A percentile compares a stretch with the other conserved stretches of the same genome.
These are phyloP conservation scores for Scomber scombrus DNA, from an alignment of 2,113 vertebrate genomes.

Conservation along the genomic window DNA sequence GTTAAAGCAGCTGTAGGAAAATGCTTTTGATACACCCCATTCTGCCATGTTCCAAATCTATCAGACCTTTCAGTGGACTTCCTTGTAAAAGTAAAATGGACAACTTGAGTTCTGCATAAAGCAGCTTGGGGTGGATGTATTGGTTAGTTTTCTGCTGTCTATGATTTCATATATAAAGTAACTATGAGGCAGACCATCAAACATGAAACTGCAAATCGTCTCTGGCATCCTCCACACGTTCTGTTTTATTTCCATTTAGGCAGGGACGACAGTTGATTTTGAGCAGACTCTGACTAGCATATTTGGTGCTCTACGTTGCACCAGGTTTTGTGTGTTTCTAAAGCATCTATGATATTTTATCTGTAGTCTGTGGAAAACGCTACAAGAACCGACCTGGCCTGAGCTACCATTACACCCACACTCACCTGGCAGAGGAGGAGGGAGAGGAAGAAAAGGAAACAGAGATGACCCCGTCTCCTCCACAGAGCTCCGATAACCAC, in stretches of 20 bases:
- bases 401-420: conserved; percentile 98
- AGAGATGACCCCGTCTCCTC: conserved; percentile 85
- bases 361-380: conserved; percentile 95
- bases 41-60: too few relatives aligned
- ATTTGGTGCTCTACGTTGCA: too few relatives aligned
- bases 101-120: not conserved
- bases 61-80: too few relatives aligned
- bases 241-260: not conserved
- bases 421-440: conserved; percentile 97
- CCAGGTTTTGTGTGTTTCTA: not conserved
- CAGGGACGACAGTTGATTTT: not conserved
- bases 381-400: conserved; percentile 99
- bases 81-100: too few relatives aligned
- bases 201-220: not conserved
- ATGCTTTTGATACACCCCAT: too few relatives aligned
- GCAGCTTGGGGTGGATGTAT: not conserved
- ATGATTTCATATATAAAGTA: too few relatives aligned
- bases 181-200: not conserved
- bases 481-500: conserved; percentile 82
- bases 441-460: conserved; percentile 93
- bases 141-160: not conserved
- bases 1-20: too few relatives aligned
- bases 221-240: not conserved
- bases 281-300: not conserved
- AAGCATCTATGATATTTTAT: conserved; percentile 23